Conservation (phyloP, 2,888 invertebrate species). For the Bellardia pandia region DNA sequence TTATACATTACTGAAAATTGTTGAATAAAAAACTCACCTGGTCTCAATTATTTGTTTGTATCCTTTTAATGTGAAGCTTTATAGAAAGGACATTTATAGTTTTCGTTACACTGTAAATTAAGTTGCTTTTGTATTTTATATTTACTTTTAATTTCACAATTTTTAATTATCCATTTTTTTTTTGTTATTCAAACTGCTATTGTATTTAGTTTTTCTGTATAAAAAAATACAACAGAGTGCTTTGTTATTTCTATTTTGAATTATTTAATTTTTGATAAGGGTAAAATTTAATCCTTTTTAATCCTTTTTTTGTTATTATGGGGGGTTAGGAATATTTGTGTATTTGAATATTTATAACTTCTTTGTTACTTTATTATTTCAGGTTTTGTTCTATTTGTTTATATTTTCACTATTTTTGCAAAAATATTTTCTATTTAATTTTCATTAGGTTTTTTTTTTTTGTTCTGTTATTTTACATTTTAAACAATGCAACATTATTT, state of each 20-base stretch:
- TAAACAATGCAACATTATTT: constrained; percentile 52
- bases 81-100: not conserved
- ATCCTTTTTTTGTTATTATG: not conserved
- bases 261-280: constrained; percentile 7
- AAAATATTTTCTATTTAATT: constrained; percentile 10
- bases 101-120: not conserved
- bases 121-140: not conserved
- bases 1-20: not conserved
- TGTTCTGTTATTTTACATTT: constrained; percentile 8
- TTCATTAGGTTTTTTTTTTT: constrained; percentile 12
- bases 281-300: constrained; percentile 11
- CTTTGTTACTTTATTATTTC: not conserved
- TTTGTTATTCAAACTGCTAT: not conserved
- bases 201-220: not conserved
- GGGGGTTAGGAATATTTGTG: not conserved
- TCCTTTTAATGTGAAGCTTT: not conserved
- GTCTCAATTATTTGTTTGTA: constrained; percentile 19
- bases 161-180: not conserved
- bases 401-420: not conserved
- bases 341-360: not conserved
- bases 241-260: not conserved
- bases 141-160: constrained; percentile 26
- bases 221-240: too few species aligned
- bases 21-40: constrained; percentile 35
- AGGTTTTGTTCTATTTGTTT: constrained; percentile 3